Conservation (phyloP, 2,797 vertebrate genomes). For the Rachycentron canadum region DNA sequence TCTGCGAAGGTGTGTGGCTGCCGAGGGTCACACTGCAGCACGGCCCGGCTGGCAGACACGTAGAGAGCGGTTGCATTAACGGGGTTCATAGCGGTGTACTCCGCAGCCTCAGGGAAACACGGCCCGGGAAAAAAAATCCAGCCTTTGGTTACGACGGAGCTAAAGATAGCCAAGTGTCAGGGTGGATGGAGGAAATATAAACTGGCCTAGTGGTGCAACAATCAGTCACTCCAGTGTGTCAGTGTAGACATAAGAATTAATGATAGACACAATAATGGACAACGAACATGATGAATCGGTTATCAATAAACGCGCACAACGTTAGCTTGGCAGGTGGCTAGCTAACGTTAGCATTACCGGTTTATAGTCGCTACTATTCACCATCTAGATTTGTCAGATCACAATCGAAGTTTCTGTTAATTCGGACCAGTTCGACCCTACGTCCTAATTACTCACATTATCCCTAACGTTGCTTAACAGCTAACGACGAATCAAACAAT, state of each 20-base stretch:
- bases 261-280: conserved; percentile 49
- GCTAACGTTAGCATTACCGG: conserved; percentile 68
- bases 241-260: conserved; percentile 54
- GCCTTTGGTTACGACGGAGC: conserved; percentile 41
- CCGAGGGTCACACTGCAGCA: conserved; percentile 95
- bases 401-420: conserved; percentile 3
- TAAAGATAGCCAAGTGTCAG: conserved; percentile 39
- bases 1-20: conserved; percentile 91
- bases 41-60: conserved; percentile 96
- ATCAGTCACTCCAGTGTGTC: conserved; percentile 41
- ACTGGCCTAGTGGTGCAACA: conserved; percentile 37
- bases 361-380: conserved; percentile 24
- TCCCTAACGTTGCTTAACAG: conserved; percentile 5
- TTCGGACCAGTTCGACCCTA: conserved; percentile 1
- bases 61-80: conserved; percentile 95
- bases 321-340: conserved; percentile 69
- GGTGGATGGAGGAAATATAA: conserved; percentile 22
- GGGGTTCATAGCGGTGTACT: conserved; percentile 93
- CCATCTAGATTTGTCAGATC: conserved; percentile 3
- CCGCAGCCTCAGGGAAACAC: conserved; percentile 76
- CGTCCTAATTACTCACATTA: conserved; percentile 42
- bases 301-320: conserved; percentile 61
- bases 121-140: conserved; percentile 62
- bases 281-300: conserved; percentile 56
- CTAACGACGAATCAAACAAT: conserved; percentile 32